Evolutionary conservation across 2,888 invertebrate species (phyloP).

Genomic region (Tinea semifulvella): DNA sequence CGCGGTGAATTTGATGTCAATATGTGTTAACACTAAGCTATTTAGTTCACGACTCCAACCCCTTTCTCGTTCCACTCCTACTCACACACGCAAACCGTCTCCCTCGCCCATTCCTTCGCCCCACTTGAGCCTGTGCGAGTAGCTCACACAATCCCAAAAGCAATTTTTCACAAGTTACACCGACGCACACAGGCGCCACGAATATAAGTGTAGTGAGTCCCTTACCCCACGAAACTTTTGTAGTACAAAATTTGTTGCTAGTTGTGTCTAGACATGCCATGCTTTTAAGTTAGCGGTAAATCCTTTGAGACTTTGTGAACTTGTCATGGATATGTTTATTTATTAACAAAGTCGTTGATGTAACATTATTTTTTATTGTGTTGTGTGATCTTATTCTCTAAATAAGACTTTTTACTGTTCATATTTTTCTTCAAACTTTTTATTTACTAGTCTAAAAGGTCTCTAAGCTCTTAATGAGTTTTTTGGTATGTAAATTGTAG

Average conservation of each 20-base stretch:
- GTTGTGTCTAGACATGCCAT: slow-evolving; percentile 63
- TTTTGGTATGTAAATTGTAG: not conserved
- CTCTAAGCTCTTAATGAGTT: no score
- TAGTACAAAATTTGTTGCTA: slow-evolving; percentile 62
- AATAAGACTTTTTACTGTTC: no score
- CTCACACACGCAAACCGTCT: slow-evolving; percentile 8
- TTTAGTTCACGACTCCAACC: slow-evolving; percentile 63
- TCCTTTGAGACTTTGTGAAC: slow-evolving; percentile 37
- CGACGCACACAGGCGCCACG: slow-evolving; percentile 36
- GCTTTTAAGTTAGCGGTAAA: slow-evolving; percentile 57
- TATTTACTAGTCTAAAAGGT: no score
- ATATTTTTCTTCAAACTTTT: no score
- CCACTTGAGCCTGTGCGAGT: slow-evolving; percentile 22
- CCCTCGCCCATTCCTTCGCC: slow-evolving; percentile 7
- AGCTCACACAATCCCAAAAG: slow-evolving; percentile 39
- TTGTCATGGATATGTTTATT: slow-evolving; percentile 13
- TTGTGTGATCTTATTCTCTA: not conserved
- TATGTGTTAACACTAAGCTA: slow-evolving; percentile 68
- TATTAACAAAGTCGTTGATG: slow-evolving; percentile 2
- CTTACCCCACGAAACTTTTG: slow-evolving; percentile 60
- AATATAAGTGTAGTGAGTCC: slow-evolving; percentile 51
- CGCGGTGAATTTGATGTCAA: slow-evolving; percentile 67
- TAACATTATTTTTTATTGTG: not conserved
- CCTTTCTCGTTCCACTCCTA: slow-evolving; percentile 34
- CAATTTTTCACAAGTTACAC: slow-evolving; percentile 60